A percentile compares a stretch with the other conserved stretches of the same genome.
These are phyloP conservation scores for Holothuria scabra DNA, from an alignment of 53 echinoderm and acorn worm genomes.

Conservation along the genomic window DNA sequence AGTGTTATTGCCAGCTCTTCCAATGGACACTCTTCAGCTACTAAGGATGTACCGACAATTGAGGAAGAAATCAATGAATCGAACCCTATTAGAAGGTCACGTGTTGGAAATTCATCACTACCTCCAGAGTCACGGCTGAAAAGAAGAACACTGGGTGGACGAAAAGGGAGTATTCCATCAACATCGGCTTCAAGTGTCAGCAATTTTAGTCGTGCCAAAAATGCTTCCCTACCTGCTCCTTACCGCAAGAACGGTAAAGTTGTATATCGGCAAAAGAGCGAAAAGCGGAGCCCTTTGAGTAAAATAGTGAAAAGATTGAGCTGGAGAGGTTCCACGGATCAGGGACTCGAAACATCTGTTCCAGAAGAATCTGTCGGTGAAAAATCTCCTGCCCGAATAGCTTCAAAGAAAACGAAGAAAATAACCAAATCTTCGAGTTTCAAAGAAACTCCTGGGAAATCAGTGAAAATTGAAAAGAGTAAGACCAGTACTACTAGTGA, in stretches of 20 bases:
- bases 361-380: neutral
- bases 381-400: neutral
- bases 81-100: neutral
- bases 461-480: neutral
- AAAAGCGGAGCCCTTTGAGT: slow-evolving; percentile 53
- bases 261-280: slow-evolving; percentile 42
- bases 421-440: too few species aligned
- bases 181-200: neutral
- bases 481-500: slow-evolving; percentile 28
- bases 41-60: neutral
- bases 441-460: neutral
- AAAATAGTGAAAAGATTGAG: slow-evolving; percentile 50
- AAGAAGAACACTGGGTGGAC: neutral
- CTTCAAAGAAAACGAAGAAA: too few species aligned
- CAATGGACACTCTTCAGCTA: too few species aligned
- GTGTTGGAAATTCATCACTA: slow-evolving; percentile 1
- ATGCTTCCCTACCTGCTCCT: slow-evolving; percentile 28
- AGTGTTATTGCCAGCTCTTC: too few species aligned
- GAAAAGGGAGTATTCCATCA: neutral
- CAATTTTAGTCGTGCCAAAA: slow-evolving; percentile 27
- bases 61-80: neutral
- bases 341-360: neutral
- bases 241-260: slow-evolving; percentile 8
- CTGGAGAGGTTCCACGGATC: slow-evolving; percentile 49
- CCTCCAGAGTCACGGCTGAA: slow-evolving; percentile 6